Percentiles rank a stretch among this genome's conserved stretches.
phyloP scores from a whole-genome alignment of 1,140 invertebrate genomes.

The Drosophila bocki region DNA sequence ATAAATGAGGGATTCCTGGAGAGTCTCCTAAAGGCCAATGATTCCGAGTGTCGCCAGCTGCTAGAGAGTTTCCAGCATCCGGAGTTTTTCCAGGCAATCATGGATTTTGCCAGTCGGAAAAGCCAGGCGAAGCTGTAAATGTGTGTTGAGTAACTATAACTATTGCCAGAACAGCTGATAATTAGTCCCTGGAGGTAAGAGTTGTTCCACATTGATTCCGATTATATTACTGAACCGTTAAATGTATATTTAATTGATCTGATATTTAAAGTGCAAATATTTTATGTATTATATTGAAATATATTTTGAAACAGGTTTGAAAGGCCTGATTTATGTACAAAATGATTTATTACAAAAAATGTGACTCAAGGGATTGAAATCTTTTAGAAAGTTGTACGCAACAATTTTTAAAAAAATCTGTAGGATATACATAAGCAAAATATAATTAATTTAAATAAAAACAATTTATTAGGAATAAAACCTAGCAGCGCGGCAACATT shows the following conservation, averaged over 20 bases:
- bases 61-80: conserved; percentile 38
- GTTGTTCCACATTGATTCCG: not conserved
- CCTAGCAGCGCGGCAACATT: not conserved
- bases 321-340: not conserved
- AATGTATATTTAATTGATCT: not conserved
- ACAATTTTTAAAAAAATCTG: no score
- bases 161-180: conserved; percentile 1
- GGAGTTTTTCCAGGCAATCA: conserved; percentile 66
- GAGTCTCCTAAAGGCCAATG: conserved; percentile 45
- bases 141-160: not conserved
- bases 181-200: not conserved
- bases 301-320: not conserved
- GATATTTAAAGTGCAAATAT: not conserved
- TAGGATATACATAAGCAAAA: not conserved
- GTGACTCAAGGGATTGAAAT: not conserved
- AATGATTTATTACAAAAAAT: not conserved
- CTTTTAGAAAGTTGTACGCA: not conserved
- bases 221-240: not conserved
- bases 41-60: conserved; percentile 57
- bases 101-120: conserved; percentile 66
- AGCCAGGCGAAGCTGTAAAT: conserved; percentile 65
- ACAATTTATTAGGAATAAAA: not conserved
- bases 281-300: not conserved
- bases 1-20: conserved; percentile 47
- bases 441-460: not conserved